Evolutionary conservation across 2,113 vertebrate genomes (phyloP).

Genomic region (Chlorodrepanis virens): DNA sequence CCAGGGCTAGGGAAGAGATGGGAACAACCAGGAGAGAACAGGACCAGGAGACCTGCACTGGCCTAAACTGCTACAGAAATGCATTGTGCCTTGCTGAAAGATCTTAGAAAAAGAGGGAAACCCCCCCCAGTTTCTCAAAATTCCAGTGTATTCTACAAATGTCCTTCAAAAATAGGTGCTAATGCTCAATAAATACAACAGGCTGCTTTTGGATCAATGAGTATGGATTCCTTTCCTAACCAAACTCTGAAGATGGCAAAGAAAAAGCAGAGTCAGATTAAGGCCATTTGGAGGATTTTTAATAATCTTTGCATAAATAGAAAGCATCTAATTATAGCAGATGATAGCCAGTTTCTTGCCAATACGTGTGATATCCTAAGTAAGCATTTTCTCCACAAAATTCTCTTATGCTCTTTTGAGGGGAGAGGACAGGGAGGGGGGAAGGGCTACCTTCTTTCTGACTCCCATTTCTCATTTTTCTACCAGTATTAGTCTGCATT

Average conservation of each 20-base stretch:
- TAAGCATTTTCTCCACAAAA: not conserved
- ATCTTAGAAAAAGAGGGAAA: not conserved
- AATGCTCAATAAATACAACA: not conserved
- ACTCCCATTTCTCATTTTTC: slow-evolving; percentile 74
- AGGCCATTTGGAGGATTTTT: not conserved
- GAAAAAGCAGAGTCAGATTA: not conserved
- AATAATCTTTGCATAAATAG: not conserved
- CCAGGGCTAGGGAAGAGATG: accelerated
- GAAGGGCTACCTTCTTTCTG: slow-evolving; percentile 37
- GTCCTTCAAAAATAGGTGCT: not conserved
- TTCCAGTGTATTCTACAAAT: not conserved
- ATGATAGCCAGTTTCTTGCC: not conserved
- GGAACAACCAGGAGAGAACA: accelerated
- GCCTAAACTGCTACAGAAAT: not conserved
- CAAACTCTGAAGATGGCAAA: not conserved
- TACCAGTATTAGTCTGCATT: slow-evolving; percentile 81
- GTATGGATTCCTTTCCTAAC: not conserved
- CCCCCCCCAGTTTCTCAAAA: not conserved
- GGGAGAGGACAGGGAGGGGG: not conserved
- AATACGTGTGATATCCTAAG: not conserved
- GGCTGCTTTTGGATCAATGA: not conserved
- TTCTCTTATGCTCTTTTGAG: not conserved
- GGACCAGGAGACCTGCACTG: accelerated
- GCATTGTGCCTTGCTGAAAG: not conserved
- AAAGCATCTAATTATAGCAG: not conserved